Percentiles rank a stretch among this genome's conserved stretches.
Evolutionary conservation across 2,888 invertebrate species (phyloP).

Genomic region (Caradrina kadenii): DNA sequence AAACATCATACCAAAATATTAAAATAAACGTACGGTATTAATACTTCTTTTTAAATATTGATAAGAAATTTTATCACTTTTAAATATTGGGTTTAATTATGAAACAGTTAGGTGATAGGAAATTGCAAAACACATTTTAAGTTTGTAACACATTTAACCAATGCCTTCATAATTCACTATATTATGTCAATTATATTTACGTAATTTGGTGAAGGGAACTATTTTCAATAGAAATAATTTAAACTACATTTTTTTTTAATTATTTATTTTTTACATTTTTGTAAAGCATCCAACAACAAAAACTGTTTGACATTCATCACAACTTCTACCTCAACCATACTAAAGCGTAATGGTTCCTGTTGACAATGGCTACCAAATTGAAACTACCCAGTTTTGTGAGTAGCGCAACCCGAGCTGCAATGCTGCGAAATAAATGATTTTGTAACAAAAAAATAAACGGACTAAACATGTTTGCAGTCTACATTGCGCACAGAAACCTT

Average conservation of each 20-base stretch:
- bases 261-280: constrained; percentile 36
- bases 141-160: background rate
- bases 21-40: no score
- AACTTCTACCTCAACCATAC: constrained; percentile 46
- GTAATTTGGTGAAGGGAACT: background rate
- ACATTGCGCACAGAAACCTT: constrained; percentile 30
- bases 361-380: background rate
- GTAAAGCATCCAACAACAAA: constrained; percentile 20
- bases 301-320: constrained; percentile 36
- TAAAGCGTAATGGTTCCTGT: constrained; percentile 39
- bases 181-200: background rate
- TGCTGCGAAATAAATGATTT: background rate
- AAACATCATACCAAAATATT: background rate
- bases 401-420: background rate
- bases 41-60: background rate
- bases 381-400: background rate
- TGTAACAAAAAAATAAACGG: background rate
- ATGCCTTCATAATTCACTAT: background rate
- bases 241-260: constrained; percentile 32
- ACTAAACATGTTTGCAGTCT: no score
- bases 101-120: no score
- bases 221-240: constrained; percentile 29
- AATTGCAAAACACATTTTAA: background rate
- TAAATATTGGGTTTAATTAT: no score
- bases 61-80: no score